These are phyloP conservation scores for Lethenteron reissneri DNA, from an alignment of 2,113 vertebrate species.

Conservation along the genomic window DNA sequence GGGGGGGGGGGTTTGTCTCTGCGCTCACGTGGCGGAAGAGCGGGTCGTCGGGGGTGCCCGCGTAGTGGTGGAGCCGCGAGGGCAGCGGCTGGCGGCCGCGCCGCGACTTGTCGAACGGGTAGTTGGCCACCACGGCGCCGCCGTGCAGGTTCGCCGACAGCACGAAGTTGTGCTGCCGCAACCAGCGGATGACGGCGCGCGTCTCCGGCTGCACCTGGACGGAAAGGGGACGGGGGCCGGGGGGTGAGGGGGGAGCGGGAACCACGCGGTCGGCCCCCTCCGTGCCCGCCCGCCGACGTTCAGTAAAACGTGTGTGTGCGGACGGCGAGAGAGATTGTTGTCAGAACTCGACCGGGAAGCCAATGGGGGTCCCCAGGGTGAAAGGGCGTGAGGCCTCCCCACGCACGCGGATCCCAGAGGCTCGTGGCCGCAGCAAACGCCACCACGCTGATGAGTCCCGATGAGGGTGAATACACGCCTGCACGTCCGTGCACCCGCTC, in stretches of 20 bases:
- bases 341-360: too few species aligned
- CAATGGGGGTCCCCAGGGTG: too few species aligned
- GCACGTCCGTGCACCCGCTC: too few species aligned
- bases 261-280: not conserved
- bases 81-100: conserved; percentile 31
- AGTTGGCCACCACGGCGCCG: conserved; percentile 85
- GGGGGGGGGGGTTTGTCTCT: too few species aligned
- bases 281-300: not conserved
- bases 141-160: conserved; percentile 87
- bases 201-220: conserved; percentile 73
- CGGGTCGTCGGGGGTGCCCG: conserved; percentile 57
- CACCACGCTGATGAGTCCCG: too few species aligned
- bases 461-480: too few species aligned
- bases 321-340: too few species aligned
- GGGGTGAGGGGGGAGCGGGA: not conserved
- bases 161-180: conserved; percentile 70
- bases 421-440: too few species aligned
- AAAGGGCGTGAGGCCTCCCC: too few species aligned
- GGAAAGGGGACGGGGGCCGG: not conserved
- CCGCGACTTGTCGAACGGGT: conserved; percentile 74
- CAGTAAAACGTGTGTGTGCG: not conserved
- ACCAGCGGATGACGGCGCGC: conserved; percentile 60
- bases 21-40: conserved; percentile 57
- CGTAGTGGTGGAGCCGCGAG: conserved; percentile 23
- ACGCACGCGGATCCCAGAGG: too few species aligned